Evolutionary conservation across 2,113 vertebrate genomes (phyloP), one percentile per base, ranked within the genome.

Genomic region (Alethe castanea): DNA sequence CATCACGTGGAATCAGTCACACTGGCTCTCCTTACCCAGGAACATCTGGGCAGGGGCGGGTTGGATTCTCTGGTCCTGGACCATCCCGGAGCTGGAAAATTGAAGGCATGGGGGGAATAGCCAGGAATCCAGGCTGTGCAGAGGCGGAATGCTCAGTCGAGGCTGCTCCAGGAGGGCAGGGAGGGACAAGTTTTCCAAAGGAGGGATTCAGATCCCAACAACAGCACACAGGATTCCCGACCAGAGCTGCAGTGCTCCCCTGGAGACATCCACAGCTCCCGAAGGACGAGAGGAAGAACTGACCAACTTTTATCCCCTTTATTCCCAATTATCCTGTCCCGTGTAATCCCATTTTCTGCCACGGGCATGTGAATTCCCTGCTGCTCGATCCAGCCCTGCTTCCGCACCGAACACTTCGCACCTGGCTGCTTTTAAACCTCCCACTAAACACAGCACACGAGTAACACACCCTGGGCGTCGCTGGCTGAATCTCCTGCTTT

Each of bases 291-390:
- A 45, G 40, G 40, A 53, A n/a, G 69, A 50, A 7, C 19, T 2
- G 26, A 62, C 10, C 13, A 31, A 12, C 56, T 83, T 66, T 48
- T 69, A 13, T 13, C 22, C 71, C 17, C 28, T 2, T 25, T 9
- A 76, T 48, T 44, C 64, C 70, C 33, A 23, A 5, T 33, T 15
- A 23, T 22, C 20, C 29, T 11, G 24, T 2, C 57, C 40, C 7
- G 17, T 11, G 5, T 86, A 57, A 61, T 8, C n/a, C 6, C 4
- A 15, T 17, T 45, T 47, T 15, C 20, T 20, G 19, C 38, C 11
- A 6, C 1, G 10, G 64, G 9, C 86, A 62, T 0, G 0, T 50
- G 38, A 1, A 42, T 45, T 35, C 52, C 23, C 0, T 3, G 13
- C 36, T 22, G 66, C 50, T 65, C 22, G 59, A 71, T 40, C 45